phyloP scores from a whole-genome alignment of 2,888 invertebrate species.

The Nemapogon koenigi region DNA sequence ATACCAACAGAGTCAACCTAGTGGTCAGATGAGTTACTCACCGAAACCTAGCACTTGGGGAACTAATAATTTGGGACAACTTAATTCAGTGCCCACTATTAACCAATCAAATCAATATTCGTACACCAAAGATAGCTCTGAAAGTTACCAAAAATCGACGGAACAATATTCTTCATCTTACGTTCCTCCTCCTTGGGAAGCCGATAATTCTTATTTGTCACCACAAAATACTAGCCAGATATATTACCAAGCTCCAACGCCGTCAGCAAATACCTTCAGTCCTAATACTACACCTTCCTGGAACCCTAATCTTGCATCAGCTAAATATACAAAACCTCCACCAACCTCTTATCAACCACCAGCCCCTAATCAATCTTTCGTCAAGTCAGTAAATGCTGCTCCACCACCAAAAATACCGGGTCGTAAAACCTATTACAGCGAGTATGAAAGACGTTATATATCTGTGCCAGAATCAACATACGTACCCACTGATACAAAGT shows the following conservation, averaged over 20 bases:
- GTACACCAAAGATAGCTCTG: slow-evolving; percentile 30
- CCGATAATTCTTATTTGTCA: slow-evolving; percentile 39
- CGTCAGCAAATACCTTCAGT: slow-evolving; percentile 20
- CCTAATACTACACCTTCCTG: slow-evolving; percentile 20
- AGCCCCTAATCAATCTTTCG: slow-evolving; percentile 55
- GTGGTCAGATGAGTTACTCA: slow-evolving; percentile 30
- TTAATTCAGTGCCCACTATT: slow-evolving; percentile 20
- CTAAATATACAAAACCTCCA: slow-evolving; percentile 35
- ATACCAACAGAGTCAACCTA: slow-evolving; percentile 27
- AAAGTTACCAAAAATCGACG: slow-evolving; percentile 36
- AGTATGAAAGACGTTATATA: slow-evolving; percentile 55
- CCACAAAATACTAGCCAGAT: slow-evolving; percentile 29
- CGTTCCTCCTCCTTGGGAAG: slow-evolving; percentile 58
- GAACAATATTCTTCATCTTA: slow-evolving; percentile 45
- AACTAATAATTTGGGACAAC: slow-evolving; percentile 23
- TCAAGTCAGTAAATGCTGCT: slow-evolving; percentile 29
- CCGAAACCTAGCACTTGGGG: slow-evolving; percentile 39
- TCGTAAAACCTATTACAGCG: slow-evolving; percentile 55
- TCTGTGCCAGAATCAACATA: slow-evolving; percentile 54
- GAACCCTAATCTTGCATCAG: slow-evolving; percentile 5
- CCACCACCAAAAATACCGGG: slow-evolving; percentile 39
- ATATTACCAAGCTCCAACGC: slow-evolving; percentile 31
- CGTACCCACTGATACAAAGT: slow-evolving; percentile 45
- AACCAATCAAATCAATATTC: slow-evolving; percentile 35
- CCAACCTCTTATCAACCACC: slow-evolving; percentile 51